These are phyloP conservation scores for Arvicanthis niloticus DNA, from an alignment of 2,113 vertebrate species.

Conservation along the genomic window DNA sequence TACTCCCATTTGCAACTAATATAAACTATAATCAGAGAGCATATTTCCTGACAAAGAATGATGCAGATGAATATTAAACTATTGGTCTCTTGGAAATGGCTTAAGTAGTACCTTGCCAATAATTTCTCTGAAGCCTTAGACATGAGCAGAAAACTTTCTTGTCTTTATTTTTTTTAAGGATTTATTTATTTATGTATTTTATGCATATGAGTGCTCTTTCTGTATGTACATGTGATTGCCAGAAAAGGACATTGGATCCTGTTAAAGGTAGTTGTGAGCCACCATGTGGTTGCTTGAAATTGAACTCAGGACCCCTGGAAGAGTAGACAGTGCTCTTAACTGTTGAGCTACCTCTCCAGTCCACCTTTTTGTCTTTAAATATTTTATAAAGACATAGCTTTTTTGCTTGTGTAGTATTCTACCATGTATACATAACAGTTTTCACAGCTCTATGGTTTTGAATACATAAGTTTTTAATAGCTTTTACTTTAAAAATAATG, in stretches of 20 bases:
- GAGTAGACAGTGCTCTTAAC: background rate
- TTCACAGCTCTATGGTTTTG: background rate
- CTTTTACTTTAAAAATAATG: slow-evolving; percentile 56
- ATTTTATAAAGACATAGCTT: background rate
- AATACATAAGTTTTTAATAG: slow-evolving; percentile 22
- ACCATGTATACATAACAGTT: slow-evolving; percentile 6
- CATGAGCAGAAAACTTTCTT: slow-evolving; percentile 22
- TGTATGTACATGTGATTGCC: background rate
- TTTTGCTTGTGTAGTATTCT: slow-evolving; percentile 31
- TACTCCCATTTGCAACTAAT: slow-evolving; percentile 9
- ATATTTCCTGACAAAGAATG: slow-evolving; percentile 41
- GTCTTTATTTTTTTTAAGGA: background rate
- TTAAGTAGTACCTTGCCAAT: background rate
- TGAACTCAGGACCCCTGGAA: background rate
- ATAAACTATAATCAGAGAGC: background rate
- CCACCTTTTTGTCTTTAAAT: slow-evolving; percentile 2
- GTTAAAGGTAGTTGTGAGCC: background rate
- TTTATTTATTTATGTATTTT: background rate
- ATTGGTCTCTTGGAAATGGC: slow-evolving; percentile 9
- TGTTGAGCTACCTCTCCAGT: background rate
- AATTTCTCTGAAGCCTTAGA: slow-evolving; percentile 36
- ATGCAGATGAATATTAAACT: background rate
- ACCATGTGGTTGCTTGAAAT: background rate
- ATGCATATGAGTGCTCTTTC: background rate
- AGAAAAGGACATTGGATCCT: background rate